These are phyloP conservation scores for Poeciliopsis paucimaculata DNA, from an alignment of 2,797 vertebrate genomes.

Conservation along the genomic window DNA sequence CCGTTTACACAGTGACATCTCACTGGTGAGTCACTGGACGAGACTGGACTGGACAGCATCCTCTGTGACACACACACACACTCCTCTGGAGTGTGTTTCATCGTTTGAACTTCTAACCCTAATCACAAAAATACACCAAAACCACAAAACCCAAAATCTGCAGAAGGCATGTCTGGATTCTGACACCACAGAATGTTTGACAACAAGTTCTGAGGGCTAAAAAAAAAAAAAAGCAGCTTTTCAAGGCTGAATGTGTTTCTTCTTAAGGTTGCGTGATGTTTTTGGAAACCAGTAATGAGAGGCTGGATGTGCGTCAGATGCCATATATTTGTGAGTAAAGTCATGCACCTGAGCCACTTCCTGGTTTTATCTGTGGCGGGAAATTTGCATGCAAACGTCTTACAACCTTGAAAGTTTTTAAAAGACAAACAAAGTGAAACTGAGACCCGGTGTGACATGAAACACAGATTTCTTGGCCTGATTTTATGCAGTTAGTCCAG, in stretches of 20 bases:
- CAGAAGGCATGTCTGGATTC: constrained; percentile 11
- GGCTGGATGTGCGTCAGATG: constrained; percentile 57
- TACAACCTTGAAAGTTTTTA: constrained; percentile 20
- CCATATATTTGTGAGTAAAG: constrained; percentile 56
- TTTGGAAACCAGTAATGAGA: constrained; percentile 45
- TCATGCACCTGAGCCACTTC: constrained; percentile 62
- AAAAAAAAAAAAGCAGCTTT: constrained; percentile 5
- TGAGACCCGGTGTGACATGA: constrained; percentile 3
- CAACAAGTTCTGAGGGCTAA: not conserved
- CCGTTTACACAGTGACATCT: constrained; percentile 57
- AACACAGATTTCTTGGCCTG: not conserved
- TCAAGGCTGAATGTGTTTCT: constrained; percentile 40
- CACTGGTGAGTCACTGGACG: constrained; percentile 72
- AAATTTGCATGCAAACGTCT: constrained; percentile 31
- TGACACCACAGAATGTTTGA: constrained; percentile 14
- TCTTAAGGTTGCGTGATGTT: constrained; percentile 59
- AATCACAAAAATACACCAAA: constrained; percentile 45
- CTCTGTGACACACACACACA: constrained; percentile 67
- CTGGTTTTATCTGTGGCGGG: constrained; percentile 29
- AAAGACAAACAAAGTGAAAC: constrained; percentile 15
- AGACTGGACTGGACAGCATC: constrained; percentile 69
- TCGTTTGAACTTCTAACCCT: constrained; percentile 61
- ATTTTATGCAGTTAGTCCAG: too few relatives aligned
- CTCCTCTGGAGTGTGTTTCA: constrained; percentile 15
- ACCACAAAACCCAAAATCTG: constrained; percentile 38